Base-by-base conservation (phyloP, 2,888 invertebrate species). In the Acanthacorydalis orientalis region DNA sequence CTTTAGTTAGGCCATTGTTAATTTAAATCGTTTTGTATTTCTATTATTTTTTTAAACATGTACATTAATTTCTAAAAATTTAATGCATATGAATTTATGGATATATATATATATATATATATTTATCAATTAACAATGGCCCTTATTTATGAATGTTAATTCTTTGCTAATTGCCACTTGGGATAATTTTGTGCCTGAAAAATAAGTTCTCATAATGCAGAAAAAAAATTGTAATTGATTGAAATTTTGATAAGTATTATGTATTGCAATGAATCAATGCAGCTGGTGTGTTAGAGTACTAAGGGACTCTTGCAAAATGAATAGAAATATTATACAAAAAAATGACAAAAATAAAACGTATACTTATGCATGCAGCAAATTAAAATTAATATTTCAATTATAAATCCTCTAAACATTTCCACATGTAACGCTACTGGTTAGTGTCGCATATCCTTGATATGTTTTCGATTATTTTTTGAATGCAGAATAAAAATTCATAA, bases 311-410 rank as follows among this genome's bases (percentile, higher is more conserved):
- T 50, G 48, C 46, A 50, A 50, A 23, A 43, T 43, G 14, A 43
- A 14, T 33, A 51, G 48, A 49, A 51, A 51, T 49, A 47, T 51
- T 49, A 49, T 51, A 49, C 42, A 48, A 51, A 50, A 50, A 50
- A 49, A 43, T 44, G 44, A 45, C 43, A 51, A 51, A 50, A 51
- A 48, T 48, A 51, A 51, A 51, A 49, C 48, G 48, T 51, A 50
- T 51, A 51, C 51, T 51, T 51, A 51, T 51, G 51, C 51, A 51
- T 51, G 51, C 51, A 51, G 51, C 51, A 51, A 51, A 43, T 47
- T 45, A 47, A 47, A 47, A 45, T 49, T 49, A 33, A 47, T 47
- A 47, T 44, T 44, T 50, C 41, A 44, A 43, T 43, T 43, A 43
- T 43, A 12, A 37, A 12, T 37, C 14, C 37, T 14, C 9, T 37